Base-by-base conservation (phyloP, 2,797 vertebrate genomes). In the Centropyge bicolor region DNA sequence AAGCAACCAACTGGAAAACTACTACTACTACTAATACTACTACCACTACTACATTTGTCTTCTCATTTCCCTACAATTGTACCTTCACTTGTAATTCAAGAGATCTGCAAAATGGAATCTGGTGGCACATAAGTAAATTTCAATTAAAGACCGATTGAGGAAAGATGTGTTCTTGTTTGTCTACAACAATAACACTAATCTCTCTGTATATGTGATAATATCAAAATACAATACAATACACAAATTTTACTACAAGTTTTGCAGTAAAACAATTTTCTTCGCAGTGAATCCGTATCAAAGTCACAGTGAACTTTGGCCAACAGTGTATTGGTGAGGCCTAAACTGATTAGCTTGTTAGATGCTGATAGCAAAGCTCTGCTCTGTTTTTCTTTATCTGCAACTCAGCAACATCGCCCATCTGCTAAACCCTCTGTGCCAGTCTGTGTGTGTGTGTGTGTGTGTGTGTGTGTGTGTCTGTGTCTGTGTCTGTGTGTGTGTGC, bases 281-380 rank as follows among this genome's bases (percentile, higher is more conserved):
- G 9, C 19, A 52, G 70, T 27, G 69, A 66, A 35, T 89, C 75
- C 2, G n/a, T 54, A 64, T 74, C 55, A 68, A 82, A 82, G 55
- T 81, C 14, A n/a, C 80, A 54, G 55, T 79, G 77, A 88, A 90
- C 78, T 84, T 81, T 74, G 68, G 88, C 70, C 80, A 69, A 45
- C 61, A 75, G 84, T 76, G 88, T 57, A 81, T 84, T 76, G 87
- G 75, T 78, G 75, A 82, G 75, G 85, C 77, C 74, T 86, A 90
- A 91, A 91, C 86, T 94, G 91, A 93, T 93, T 91, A 88, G 83
- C 78, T 91, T 85, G 88, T 90, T 83, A 83, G 88, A 85, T 84
- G 70, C 83, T 88, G 89, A 91, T 91, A 91, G 87, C 84, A 80
- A 85, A 88, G 87, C 86, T 79, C 65, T 85, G 73, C 86, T 78